These are phyloP conservation scores for Squalus acanthias DNA, from an alignment of 2,797 vertebrate genomes.

Conservation along the genomic window DNA sequence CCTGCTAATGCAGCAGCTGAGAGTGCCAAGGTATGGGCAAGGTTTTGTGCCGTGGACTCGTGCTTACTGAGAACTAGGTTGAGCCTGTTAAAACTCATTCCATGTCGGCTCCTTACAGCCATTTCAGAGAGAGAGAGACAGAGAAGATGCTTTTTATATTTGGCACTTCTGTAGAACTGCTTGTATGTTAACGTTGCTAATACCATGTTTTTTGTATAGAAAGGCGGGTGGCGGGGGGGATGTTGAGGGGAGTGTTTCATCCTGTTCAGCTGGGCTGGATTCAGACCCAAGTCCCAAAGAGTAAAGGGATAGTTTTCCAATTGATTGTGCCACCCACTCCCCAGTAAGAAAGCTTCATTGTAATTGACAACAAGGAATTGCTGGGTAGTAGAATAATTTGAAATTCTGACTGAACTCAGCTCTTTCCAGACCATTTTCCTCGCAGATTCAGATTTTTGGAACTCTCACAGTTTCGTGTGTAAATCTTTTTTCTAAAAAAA, in stretches of 20 bases:
- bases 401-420: conserved; percentile 16
- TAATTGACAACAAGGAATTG: not conserved
- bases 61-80: not conserved
- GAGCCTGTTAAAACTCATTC: not conserved
- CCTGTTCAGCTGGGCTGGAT: not conserved
- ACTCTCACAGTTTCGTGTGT: conserved; percentile 3
- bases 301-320: conserved; percentile 1
- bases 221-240: not conserved
- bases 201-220: not conserved
- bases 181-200: too few species aligned
- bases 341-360: not conserved
- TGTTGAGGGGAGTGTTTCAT: not conserved
- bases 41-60: conserved; percentile 14
- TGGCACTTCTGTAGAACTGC: not conserved
- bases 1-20: not conserved
- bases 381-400: not conserved
- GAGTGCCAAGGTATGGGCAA: not conserved
- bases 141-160: not conserved
- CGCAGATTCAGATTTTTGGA: not conserved
- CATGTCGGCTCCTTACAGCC: not conserved
- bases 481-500: not conserved
- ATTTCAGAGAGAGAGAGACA: not conserved
- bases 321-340: not conserved
- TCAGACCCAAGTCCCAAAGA: not conserved
- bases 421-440: not conserved